These are phyloP conservation scores for Orthonychiurus folsomi DNA, from an alignment of 2,888 invertebrate species.

Conservation along the genomic window DNA sequence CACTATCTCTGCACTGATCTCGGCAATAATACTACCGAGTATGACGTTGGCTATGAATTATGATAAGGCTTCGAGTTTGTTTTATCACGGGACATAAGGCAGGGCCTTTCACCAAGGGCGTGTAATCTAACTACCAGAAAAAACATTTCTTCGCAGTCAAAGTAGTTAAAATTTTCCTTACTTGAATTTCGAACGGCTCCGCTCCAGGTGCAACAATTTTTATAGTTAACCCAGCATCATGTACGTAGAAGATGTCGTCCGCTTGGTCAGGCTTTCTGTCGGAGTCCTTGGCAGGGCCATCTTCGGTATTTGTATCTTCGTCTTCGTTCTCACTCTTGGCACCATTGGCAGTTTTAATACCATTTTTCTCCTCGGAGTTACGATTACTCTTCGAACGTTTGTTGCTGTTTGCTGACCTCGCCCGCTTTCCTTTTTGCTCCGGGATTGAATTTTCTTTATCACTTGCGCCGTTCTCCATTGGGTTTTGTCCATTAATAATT, in stretches of 20 bases:
- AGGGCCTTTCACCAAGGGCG: too few relatives aligned
- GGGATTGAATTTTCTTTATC: constrained; percentile 24
- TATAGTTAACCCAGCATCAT: constrained; percentile 86
- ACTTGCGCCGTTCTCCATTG: constrained; percentile 25
- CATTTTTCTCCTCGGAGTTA: constrained; percentile 17
- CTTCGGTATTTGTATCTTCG: constrained; percentile 17
- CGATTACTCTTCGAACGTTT: constrained; percentile 16
- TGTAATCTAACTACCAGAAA: too few relatives aligned
- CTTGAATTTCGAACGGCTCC: constrained; percentile 87
- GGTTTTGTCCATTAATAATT: constrained; percentile 17
- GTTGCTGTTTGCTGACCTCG: constrained; percentile 14
- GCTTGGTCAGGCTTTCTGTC: constrained; percentile 49
- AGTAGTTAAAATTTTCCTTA: too few relatives aligned
- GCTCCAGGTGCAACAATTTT: constrained; percentile 85
- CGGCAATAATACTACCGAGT: too few relatives aligned
- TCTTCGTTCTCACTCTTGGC: constrained; percentile 19
- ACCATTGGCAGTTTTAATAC: constrained; percentile 24
- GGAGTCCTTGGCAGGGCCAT: constrained; percentile 4
- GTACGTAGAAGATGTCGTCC: constrained; percentile 76
- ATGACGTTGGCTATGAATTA: too few relatives aligned
- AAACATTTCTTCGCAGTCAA: too few relatives aligned
- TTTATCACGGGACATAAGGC: too few relatives aligned
- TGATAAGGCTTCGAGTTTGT: too few relatives aligned
- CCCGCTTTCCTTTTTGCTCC: constrained; percentile 19
- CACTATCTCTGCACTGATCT: too few relatives aligned